These are phyloP conservation scores for Drosophila nigricruria DNA, from an alignment of 2,888 invertebrate genomes.

Conservation along the genomic window DNA sequence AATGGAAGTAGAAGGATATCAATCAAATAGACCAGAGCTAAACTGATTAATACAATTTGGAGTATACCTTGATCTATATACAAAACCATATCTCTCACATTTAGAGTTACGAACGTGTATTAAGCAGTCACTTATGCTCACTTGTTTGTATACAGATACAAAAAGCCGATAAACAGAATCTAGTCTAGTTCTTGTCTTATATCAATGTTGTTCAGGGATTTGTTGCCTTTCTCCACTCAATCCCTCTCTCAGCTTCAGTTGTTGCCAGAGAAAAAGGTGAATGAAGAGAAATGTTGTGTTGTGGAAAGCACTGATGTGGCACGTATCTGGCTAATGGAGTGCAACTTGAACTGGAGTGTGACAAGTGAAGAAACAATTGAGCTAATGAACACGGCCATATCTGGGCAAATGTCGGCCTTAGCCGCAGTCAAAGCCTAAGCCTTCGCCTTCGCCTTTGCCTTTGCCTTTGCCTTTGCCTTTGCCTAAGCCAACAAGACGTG, in stretches of 20 bases:
- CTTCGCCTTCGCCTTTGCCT: constrained; percentile 4
- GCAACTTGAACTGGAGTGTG: constrained; percentile 61
- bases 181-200: neutral
- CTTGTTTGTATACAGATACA: neutral
- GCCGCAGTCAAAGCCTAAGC: neutral
- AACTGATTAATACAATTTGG: neutral
- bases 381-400: constrained; percentile 31
- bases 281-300: constrained; percentile 5
- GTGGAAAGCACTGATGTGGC: constrained; percentile 55
- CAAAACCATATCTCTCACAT: neutral
- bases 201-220: neutral
- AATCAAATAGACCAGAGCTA: neutral
- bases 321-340: constrained; percentile 66
- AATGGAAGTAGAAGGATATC: neutral
- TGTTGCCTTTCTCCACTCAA: neutral
- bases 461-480: constrained; percentile 7
- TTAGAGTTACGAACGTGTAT: neutral
- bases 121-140: neutral
- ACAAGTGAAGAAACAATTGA: constrained; percentile 42
- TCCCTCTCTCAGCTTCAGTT: neutral
- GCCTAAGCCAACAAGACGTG: constrained; percentile 11
- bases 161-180: neutral
- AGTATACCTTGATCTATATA: too few relatives aligned
- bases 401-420: constrained; percentile 11
- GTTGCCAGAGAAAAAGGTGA: neutral